phyloP scores from a whole-genome alignment of 2,113 vertebrate species.

The Chaetura pelagica region DNA sequence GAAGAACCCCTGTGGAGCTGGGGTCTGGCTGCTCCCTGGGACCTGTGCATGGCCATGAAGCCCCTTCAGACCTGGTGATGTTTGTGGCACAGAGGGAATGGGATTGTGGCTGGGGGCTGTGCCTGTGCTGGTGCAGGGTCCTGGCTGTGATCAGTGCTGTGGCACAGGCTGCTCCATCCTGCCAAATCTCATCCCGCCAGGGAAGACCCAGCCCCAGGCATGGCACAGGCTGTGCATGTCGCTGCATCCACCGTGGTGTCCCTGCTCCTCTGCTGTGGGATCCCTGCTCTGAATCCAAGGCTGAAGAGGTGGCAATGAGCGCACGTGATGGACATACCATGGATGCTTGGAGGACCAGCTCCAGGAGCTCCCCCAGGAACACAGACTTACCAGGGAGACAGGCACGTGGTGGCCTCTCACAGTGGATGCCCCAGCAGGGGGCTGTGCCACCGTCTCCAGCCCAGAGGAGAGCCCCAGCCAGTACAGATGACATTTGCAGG shows the following conservation, averaged over 20 bases:
- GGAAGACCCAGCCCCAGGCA: background rate
- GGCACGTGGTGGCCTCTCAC: accelerated
- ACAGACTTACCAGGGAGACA: background rate
- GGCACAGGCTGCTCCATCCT: background rate
- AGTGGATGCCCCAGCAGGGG: accelerated
- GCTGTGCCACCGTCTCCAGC: background rate
- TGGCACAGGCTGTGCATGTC: accelerated
- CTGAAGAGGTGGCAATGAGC: background rate
- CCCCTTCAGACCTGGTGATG: background rate
- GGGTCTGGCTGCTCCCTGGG: background rate
- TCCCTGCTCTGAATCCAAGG: background rate
- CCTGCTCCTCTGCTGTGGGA: accelerated
- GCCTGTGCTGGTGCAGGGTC: background rate
- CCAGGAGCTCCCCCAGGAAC: background rate
- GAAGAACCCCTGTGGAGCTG: background rate
- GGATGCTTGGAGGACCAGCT: background rate
- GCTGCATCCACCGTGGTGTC: accelerated
- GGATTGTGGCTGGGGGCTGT: background rate
- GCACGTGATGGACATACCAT: accelerated
- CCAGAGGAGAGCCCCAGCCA: background rate
- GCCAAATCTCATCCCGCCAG: background rate
- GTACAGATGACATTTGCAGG: background rate
- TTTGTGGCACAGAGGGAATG: background rate
- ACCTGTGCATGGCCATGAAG: background rate
- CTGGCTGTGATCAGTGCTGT: accelerated